Evolutionary conservation across 2,113 vertebrate genomes (phyloP).

Genomic region (Dicerorhinus sumatrensis): DNA sequence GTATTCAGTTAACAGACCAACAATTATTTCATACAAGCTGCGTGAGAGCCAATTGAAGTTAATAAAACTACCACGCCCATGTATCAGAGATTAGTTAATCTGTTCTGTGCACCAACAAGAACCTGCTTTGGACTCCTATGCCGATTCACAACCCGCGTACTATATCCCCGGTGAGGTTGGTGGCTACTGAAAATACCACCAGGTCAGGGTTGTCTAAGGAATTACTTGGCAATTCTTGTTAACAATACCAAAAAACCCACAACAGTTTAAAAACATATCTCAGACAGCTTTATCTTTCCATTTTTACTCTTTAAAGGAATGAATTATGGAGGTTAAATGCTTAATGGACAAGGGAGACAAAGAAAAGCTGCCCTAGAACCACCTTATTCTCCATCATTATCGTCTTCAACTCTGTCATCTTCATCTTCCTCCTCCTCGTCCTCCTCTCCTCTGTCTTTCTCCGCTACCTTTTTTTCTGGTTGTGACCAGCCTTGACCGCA

Average conservation of each 20-base stretch:
- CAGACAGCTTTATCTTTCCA: conserved; percentile 85
- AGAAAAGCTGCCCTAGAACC: conserved; percentile 86
- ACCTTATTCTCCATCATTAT: conserved; percentile 91
- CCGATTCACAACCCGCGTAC: not conserved
- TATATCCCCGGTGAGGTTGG: not conserved
- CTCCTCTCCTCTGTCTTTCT: conserved; percentile 88
- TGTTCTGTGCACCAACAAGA: not conserved
- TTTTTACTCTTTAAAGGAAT: conserved; percentile 92
- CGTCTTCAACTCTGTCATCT: conserved; percentile 89
- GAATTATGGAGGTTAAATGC: conserved; percentile 93
- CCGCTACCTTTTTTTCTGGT: conserved; percentile 88
- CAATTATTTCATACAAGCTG: not conserved
- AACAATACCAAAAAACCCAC: not conserved
- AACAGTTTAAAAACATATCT: not conserved
- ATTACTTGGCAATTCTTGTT: not conserved
- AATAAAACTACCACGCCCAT: not conserved
- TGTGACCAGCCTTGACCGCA: conserved; percentile 89
- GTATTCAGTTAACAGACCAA: not conserved
- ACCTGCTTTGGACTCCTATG: not conserved
- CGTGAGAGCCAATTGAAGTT: not conserved
- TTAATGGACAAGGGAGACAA: conserved; percentile 91
- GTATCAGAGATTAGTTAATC: not conserved
- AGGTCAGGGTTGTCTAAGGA: not conserved
- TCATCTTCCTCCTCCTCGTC: conserved; percentile 89
- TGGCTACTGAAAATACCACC: not conserved